Base-by-base conservation (phyloP, 1,140 invertebrate species). In the Ceratoteleas bidentatus region DNA sequence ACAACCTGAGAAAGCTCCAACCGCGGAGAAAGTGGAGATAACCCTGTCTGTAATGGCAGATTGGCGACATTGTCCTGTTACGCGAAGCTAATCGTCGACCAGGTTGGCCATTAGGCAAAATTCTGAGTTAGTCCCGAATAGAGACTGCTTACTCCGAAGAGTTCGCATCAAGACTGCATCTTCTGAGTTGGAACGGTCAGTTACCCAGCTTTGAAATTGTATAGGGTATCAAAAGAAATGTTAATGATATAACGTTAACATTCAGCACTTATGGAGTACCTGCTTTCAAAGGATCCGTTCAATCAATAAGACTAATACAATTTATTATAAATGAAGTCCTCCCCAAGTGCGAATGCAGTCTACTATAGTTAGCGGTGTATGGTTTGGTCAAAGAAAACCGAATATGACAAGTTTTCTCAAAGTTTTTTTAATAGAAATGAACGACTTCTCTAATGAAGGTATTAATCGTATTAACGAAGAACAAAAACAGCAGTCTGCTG, bases 381-480 rank as follows among this genome's bases (percentile, higher is more conserved):
- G 38, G 38, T 40, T 40, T 40, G 38, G 38, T 10, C 8, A 11
- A 40, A 40, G 9, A 74, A 78, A 47, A 40, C 68, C 7, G 8
- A 66, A 16, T 33, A 53, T 40, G 38, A 40, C 38, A 40, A 10
- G 8, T 2, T 40, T 40, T 40, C 38, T 40, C 2, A 8, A 40
- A 40, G 38, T 2, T 45, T 45, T 45, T n/a, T 0, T 13, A n/a
- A n/a, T 1, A n/a, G n/a, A 45, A 45, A 45, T 45, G 11, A 45
- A 45, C n/a, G 43, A 45, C 11, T 13, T 45, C 0, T 45, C 43
- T n/a, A 10, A 78, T 10, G 13, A 49, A 13, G 80, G 80, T 16
- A 16, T 78, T 15, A n/a, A 47, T 53, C 69, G 62, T 34, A 62
- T n/a, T 6, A 50, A 66, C 7, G 53, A 57, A 16, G 14, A 49